A percentile compares a stretch with the other conserved stretches of the same genome.
Evolutionary conservation across 2,797 vertebrate species (phyloP).

Genomic region (Heterohyrax brucei): DNA sequence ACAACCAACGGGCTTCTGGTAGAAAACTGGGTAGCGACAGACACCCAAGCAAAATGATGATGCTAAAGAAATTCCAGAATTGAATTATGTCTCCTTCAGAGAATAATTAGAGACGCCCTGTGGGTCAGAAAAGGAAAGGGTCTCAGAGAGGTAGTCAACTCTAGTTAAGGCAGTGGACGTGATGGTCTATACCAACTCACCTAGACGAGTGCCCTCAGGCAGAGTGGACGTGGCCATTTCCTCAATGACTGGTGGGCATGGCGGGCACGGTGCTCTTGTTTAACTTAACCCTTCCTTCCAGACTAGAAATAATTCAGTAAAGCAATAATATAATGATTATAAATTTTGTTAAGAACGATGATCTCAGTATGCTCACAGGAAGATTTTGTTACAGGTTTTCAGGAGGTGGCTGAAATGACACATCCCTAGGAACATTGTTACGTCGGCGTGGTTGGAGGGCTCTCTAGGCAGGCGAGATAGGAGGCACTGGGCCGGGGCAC

Average conservation of each 20-base stretch:
- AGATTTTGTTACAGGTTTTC: not conserved
- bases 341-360: not conserved
- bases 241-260: not conserved
- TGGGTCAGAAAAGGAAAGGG: not conserved
- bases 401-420: not conserved
- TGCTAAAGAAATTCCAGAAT: not conserved
- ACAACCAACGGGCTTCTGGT: not conserved
- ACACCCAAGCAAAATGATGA: not conserved
- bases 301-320: not conserved
- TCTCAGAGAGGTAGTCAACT: not conserved
- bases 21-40: not conserved
- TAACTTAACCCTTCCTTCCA: not conserved
- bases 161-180: not conserved
- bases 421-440: not conserved
- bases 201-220: too few species aligned
- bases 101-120: not conserved
- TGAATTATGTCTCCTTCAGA: not conserved
- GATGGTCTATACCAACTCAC: not conserved
- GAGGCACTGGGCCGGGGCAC: fast-evolving
- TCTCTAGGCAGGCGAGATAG: not conserved
- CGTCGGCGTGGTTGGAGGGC: fast-evolving
- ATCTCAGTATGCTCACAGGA: not conserved
- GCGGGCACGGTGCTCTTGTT: not conserved
- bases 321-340: not conserved
- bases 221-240: not conserved